phyloP scores from a whole-genome alignment of 2,113 vertebrate genomes.

The Hippopotamus amphibius region DNA sequence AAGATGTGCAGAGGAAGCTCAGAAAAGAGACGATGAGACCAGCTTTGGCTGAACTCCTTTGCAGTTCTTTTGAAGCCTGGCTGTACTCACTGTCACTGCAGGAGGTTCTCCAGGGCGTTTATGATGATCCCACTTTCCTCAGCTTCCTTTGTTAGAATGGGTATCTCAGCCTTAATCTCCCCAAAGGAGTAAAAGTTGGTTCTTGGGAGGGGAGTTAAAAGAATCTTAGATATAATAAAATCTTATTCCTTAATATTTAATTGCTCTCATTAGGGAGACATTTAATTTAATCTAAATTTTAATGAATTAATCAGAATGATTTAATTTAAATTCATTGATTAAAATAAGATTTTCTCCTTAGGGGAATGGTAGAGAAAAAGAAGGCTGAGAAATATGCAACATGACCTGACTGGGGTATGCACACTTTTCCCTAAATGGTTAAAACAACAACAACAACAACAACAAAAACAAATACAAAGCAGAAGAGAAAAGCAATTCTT shows the following conservation, averaged over 20 bases:
- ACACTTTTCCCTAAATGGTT: slow-evolving; percentile 35
- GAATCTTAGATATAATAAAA: slow-evolving; percentile 9
- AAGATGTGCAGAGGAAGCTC: background rate
- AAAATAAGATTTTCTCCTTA: slow-evolving; percentile 55
- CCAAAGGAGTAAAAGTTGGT: background rate
- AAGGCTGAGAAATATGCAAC: slow-evolving; percentile 33
- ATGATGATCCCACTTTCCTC: background rate
- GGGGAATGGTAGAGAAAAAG: slow-evolving; percentile 33
- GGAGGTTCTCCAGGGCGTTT: background rate
- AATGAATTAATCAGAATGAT: slow-evolving; percentile 77
- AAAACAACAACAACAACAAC: background rate
- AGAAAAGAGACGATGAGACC: background rate
- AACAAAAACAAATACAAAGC: background rate
- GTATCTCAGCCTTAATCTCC: background rate
- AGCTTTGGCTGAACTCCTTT: background rate
- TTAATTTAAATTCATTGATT: slow-evolving; percentile 73
- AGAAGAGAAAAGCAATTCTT: slow-evolving; percentile 30
- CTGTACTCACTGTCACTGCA: background rate
- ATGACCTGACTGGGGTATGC: background rate
- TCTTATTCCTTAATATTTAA: slow-evolving; percentile 56
- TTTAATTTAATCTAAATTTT: slow-evolving; percentile 68
- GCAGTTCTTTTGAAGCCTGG: background rate
- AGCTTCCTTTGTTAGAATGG: slow-evolving; percentile 40
- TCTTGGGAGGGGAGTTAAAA: background rate
- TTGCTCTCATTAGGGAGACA: slow-evolving; percentile 60